A percentile compares a stretch with the other conserved stretches of the same genome.
Conservation (phyloP, 1,140 invertebrate species). For the Oncopeltus fasciatus region DNA sequence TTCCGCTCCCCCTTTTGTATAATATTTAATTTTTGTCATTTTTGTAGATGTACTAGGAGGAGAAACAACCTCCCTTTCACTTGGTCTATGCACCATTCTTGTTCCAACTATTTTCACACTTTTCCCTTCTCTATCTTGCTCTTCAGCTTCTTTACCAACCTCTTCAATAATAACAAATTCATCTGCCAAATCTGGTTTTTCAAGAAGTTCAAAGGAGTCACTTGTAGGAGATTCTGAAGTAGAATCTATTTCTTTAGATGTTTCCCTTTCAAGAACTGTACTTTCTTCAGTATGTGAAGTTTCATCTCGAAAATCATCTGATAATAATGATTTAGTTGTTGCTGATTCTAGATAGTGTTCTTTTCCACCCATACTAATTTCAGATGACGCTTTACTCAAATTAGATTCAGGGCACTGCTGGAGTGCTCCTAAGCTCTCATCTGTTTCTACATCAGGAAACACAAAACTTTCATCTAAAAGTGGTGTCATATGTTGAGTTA, state of each 20-base stretch:
- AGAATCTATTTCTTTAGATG: slow-evolving; percentile 38
- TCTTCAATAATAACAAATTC: slow-evolving; percentile 78
- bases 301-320: slow-evolving; percentile 37
- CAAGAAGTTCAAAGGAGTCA: slow-evolving; percentile 78
- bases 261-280: slow-evolving; percentile 30
- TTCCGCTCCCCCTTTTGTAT: slow-evolving; percentile 33
- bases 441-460: slow-evolving; percentile 38
- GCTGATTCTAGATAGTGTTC: slow-evolving; percentile 38
- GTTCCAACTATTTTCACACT: slow-evolving; percentile 47
- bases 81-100: slow-evolving; percentile 41
- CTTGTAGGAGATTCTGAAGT: slow-evolving; percentile 58
- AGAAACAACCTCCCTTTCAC: slow-evolving; percentile 54
- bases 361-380: slow-evolving; percentile 42
- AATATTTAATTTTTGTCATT: slow-evolving; percentile 37
- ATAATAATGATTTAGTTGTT: not conserved
- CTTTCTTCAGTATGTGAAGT: slow-evolving; percentile 38
- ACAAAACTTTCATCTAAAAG: slow-evolving; percentile 32
- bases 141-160: slow-evolving; percentile 65
- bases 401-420: slow-evolving; percentile 42
- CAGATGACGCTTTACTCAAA: slow-evolving; percentile 42
- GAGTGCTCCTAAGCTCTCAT: slow-evolving; percentile 32
- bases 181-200: slow-evolving; percentile 69
- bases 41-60: slow-evolving; percentile 41
- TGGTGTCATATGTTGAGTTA: slow-evolving; percentile 46
- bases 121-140: slow-evolving; percentile 64